phyloP scores from a whole-genome alignment of 2,888 invertebrate genomes.

The Drosophila testacea region DNA sequence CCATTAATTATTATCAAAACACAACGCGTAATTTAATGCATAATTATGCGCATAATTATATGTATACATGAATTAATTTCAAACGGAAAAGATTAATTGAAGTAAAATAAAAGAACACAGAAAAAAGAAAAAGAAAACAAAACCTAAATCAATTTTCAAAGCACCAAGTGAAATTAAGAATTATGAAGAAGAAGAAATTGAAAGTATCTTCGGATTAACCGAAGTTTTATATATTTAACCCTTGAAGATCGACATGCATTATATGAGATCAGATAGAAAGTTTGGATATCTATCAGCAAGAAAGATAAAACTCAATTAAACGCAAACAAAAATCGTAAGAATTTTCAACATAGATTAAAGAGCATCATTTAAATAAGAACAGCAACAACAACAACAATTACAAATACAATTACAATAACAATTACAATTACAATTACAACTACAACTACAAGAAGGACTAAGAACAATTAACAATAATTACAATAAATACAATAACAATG shows the following conservation, averaged over 20 bases:
- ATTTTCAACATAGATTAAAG: slow-evolving; percentile 2
- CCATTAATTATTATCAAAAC: slow-evolving; percentile 58
- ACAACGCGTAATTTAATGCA: slow-evolving; percentile 17
- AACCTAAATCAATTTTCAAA: slow-evolving; percentile 48
- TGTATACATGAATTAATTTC: slow-evolving; percentile 13
- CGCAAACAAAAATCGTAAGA: background rate
- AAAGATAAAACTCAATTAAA: slow-evolving; percentile 3
- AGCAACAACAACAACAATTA: too few species aligned
- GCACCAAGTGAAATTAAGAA: slow-evolving; percentile 55
- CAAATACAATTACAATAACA: slow-evolving; percentile 8
- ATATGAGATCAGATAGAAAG: background rate
- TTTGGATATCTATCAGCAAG: background rate
- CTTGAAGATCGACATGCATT: slow-evolving; percentile 15
- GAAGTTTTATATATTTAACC: slow-evolving; percentile 2
- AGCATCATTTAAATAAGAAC: background rate
- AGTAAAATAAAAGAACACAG: background rate
- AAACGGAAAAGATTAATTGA: slow-evolving; percentile 16
- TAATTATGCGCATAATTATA: slow-evolving; percentile 18
- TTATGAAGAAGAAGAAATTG: background rate
- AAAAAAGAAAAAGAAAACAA: slow-evolving; percentile 5
- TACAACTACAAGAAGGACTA: slow-evolving; percentile 5
- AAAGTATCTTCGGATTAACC: slow-evolving; percentile 7
- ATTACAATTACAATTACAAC: slow-evolving; percentile 2
- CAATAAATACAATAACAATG: slow-evolving; percentile 43
- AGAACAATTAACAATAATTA: slow-evolving; percentile 17